Evolutionary conservation across 2,113 vertebrate genomes (phyloP), one percentile per base, ranked within the genome.

Genomic region (Propithecus coquereli): DNA sequence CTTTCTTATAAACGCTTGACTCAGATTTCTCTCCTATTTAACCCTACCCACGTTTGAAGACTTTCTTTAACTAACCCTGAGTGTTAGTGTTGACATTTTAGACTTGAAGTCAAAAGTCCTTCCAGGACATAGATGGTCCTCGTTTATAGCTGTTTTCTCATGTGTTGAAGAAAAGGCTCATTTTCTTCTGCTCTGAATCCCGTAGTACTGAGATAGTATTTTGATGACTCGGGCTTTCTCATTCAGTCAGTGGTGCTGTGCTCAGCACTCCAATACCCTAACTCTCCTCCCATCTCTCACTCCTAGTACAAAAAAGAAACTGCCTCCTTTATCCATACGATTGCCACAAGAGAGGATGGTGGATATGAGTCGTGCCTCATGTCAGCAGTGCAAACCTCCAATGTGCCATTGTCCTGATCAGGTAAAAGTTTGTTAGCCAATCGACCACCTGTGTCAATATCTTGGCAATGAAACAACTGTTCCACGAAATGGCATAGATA

Each of bases 151-250:
- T 37, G 40, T 30, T 30, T 82, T 74, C n/a, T 70, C 25, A 18
- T 0, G 0, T 30, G 76, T 47, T 43, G 86, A 54, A 54, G 59
- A 66, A 71, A 4, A 59, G 65, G 54, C 54, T 87, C 40, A 22
- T 50, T 81, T 89, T 65, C 45, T 65, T 84, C 25, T 12, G 8
- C 20, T 57, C 74, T 61, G 68, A 70, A 43, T 50, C 37, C 34
- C 20, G 30, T 12, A 40, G 27, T 40, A 43, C 25, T 86, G 87
- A 52, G 87, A 57, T 1, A 37, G 8, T 23, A 47, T 65, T 92
- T 66, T 11, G 79, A 86, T 88, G 84, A 84, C 34, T 11, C 63
- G 22, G 76, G 13, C 30, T 90, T 84, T 90, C 87, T 70, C 88
- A 50, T 54, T 54, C 43, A n/a, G 57, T 45, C 47, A 59, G 2